phyloP scores from a whole-genome alignment of 2,113 vertebrate species.

The Microcebus griseorufus region DNA sequence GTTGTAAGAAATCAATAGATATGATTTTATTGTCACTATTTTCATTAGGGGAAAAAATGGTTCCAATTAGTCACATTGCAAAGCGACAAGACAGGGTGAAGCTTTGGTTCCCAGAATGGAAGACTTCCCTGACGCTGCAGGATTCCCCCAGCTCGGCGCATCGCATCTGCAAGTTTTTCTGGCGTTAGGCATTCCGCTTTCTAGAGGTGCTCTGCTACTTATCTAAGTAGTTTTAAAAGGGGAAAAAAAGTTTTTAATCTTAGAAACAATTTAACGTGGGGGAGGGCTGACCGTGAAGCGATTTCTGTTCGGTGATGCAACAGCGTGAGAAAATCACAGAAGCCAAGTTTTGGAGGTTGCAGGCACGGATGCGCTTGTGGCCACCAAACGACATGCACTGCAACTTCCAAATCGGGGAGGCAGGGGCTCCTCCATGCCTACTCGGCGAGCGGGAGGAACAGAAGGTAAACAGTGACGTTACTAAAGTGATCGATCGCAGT shows the following conservation, averaged over 20 bases:
- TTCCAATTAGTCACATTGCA: not conserved
- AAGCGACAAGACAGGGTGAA: not conserved
- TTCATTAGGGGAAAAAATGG: not conserved
- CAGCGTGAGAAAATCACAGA: not conserved
- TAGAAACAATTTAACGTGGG: not conserved
- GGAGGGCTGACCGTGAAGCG: not conserved
- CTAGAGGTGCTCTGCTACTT: not conserved
- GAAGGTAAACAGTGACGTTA: not conserved
- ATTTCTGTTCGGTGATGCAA: not conserved
- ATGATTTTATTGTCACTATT: not conserved
- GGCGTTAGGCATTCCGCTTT: not conserved
- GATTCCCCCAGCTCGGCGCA: not conserved
- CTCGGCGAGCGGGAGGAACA: too few species aligned
- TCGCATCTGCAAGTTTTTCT: not conserved
- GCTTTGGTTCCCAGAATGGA: not conserved
- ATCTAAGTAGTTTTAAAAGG: not conserved
- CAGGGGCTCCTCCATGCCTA: not conserved
- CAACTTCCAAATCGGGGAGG: not conserved
- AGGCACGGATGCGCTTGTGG: rapidly evolving
- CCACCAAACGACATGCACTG: not conserved
- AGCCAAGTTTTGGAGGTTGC: not conserved
- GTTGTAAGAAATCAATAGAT: not conserved
- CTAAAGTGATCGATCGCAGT: too few species aligned
- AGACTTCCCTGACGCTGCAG: not conserved
- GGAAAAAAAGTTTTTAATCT: not conserved